phyloP scores from a whole-genome alignment of 35 echinoderm and acorn worm genomes.

The Nesometra sesokonis region DNA sequence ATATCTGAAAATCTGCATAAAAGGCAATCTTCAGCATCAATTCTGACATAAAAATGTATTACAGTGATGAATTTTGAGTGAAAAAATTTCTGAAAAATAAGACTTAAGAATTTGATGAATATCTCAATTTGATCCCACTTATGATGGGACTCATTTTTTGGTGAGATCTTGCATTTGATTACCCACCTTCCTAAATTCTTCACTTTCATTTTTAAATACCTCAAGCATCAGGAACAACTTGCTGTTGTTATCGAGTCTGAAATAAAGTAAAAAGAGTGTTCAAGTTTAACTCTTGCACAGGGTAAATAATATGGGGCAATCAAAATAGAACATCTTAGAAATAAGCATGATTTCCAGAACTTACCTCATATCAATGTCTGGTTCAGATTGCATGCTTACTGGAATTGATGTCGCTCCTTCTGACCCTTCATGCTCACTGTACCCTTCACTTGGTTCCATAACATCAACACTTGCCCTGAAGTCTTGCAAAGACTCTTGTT shows the following conservation, averaged over 20 bases:
- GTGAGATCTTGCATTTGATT: neutral
- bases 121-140: no score
- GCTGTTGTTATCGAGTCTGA: conserved; percentile 59
- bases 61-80: no score
- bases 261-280: no score
- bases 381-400: neutral
- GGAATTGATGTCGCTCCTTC: neutral
- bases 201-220: conserved; percentile 66
- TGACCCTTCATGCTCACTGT: neutral
- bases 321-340: no score
- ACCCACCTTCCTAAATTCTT: conserved; percentile 55
- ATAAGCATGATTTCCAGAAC: no score
- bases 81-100: no score
- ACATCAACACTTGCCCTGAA: neutral
- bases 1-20: no score
- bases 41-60: no score
- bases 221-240: conserved; percentile 68
- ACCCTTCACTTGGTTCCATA: neutral
- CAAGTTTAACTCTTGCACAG: no score
- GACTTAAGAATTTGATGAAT: neutral
- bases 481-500: neutral
- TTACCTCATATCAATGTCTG: conserved; percentile 47
- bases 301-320: neutral
- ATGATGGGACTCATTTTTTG: no score
- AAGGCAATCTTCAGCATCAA: no score